Evolutionary conservation across 64 coral and sea anemone genomes (phyloP), one percentile per base, ranked within the genome.

Genomic region (Orbicella faveolata): DNA sequence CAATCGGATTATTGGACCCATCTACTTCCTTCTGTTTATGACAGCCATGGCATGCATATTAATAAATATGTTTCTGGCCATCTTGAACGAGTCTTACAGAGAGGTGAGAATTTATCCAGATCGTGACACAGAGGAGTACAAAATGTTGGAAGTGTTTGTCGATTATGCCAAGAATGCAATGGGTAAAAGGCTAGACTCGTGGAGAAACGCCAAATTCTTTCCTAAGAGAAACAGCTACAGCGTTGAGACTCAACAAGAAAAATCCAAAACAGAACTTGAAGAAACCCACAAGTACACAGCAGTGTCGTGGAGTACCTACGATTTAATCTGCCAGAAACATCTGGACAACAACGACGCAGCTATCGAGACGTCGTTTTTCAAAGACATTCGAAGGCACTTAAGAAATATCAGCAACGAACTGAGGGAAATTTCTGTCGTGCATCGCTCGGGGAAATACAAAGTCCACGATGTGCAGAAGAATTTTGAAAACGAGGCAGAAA

Each of bases 41-140:
- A 88, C 92, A n/a, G 63, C 92, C 13, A 97, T 97, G 95, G 92
- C 95, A 19, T 88, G 72, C 72, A 91, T 97, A 19, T 82, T 97
- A 13, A 91, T 97, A 23, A 97, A 97, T 62, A 97, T 97, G 95
- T 97, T 97, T 80, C 48, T 97, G 61, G 95, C 95, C n/a, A 97
- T 97, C 37, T 73, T 97, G 2, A 97, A 97, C 54, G 95, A 97
- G 36, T 89, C 92, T 20, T 97, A 97, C 70, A 82, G 88, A 48
- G 84, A 97, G 33, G 92, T 94, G 41, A 92, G 93, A 36, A 23
- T 94, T 67, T 94, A 94, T 75, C 82, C 64, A 48, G 89, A 97
- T 73, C 36, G 25, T 15, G 92, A 87, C 23, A 81, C 78, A 2
- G 95, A 94, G 19, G 95, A 97, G 77, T 74, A 81, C 62, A 94